Evolutionary conservation across 2,888 invertebrate species (phyloP).

Genomic region (Dascillus cervinus): DNA sequence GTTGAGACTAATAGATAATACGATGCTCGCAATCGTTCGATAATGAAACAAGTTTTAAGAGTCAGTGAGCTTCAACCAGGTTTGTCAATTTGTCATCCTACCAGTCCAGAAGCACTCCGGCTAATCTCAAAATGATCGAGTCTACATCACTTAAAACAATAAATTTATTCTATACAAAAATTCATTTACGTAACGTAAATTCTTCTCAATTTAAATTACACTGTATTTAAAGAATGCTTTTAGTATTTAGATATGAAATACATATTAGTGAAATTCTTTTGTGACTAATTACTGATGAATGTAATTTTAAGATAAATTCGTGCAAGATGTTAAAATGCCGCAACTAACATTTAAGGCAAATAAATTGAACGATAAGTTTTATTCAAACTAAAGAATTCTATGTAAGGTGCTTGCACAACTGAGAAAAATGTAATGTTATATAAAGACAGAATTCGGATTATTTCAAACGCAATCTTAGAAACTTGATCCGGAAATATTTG

Average conservation of each 20-base stretch:
- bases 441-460: too few species aligned
- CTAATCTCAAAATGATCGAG: conserved; percentile 11
- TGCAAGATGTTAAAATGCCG: too few species aligned
- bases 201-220: too few species aligned
- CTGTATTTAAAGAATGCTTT: conserved; percentile 14
- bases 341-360: too few species aligned
- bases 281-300: conserved; percentile 4
- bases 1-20: conserved; percentile 19
- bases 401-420: too few species aligned
- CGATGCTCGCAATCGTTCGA: conserved; percentile 15
- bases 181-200: conserved; percentile 9
- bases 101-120: conserved; percentile 17
- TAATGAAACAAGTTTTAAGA: conserved; percentile 22
- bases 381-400: too few species aligned
- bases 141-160: conserved; percentile 12
- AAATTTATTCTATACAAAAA: conserved; percentile 9
- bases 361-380: too few species aligned
- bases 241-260: conserved; percentile 11
- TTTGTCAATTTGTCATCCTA: conserved; percentile 27
- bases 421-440: too few species aligned
- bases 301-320: too few species aligned
- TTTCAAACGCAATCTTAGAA: too few species aligned
- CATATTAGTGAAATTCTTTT: conserved; percentile 10
- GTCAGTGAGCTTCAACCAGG: conserved; percentile 19
- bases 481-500: too few species aligned